phyloP scores from a whole-genome alignment of 2,888 invertebrate species.

The Allolobophora icterica region DNA sequence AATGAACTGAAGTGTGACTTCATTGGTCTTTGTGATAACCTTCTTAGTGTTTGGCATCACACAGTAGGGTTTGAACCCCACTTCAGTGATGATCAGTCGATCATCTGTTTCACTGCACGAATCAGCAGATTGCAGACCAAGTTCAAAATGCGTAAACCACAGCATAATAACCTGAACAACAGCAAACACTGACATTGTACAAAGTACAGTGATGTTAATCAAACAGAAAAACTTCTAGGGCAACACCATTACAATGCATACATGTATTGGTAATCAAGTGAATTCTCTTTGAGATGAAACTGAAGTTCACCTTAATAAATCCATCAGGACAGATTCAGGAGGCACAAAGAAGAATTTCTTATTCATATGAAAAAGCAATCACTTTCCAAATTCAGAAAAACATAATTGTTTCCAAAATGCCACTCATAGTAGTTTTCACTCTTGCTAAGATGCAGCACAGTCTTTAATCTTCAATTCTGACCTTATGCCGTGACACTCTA shows the following conservation, averaged over 20 bases:
- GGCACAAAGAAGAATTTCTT: not conserved
- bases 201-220: too few relatives aligned
- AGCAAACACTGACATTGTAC: not conserved
- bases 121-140: slow-evolving; percentile 52
- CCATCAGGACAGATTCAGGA: too few relatives aligned
- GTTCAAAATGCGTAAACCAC: slow-evolving; percentile 56
- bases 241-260: not conserved
- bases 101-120: slow-evolving; percentile 54
- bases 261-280: not conserved
- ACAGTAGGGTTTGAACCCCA: slow-evolving; percentile 51
- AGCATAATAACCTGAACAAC: slow-evolving; percentile 55
- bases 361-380: not conserved
- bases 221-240: not conserved
- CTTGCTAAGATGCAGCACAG: not conserved
- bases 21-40: slow-evolving; percentile 53
- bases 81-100: slow-evolving; percentile 53
- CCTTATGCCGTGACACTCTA: slow-evolving; percentile 55
- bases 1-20: slow-evolving; percentile 53
- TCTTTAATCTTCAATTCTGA: slow-evolving; percentile 41
- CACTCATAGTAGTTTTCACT: not conserved
- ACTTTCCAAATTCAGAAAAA: not conserved
- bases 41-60: slow-evolving; percentile 53
- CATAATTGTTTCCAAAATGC: not conserved
- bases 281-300: not conserved
- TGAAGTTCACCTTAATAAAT: slow-evolving; percentile 8